A percentile compares a stretch with the other conserved stretches of the same genome.
Conservation (phyloP, 2,113 vertebrate species). For the Hepsetus odoe region DNA sequence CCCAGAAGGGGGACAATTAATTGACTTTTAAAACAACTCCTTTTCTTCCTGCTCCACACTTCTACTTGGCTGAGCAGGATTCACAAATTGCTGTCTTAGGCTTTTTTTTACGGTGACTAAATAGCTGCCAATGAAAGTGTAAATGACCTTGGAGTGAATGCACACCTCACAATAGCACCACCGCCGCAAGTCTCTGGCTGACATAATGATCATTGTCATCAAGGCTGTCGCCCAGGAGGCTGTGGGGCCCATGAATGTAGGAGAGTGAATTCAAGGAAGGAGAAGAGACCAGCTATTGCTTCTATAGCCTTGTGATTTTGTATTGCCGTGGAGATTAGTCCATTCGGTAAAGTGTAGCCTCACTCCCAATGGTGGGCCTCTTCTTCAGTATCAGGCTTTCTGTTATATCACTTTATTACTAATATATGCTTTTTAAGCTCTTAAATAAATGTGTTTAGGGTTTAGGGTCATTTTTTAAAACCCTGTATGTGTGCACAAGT, state of each 20-base stretch:
- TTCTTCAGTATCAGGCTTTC: slow-evolving; percentile 5
- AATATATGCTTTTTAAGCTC: too few species aligned
- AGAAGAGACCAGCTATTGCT: background rate
- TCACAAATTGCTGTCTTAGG: slow-evolving; percentile 82
- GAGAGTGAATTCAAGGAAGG: slow-evolving; percentile 29
- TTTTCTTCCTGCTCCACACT: slow-evolving; percentile 67
- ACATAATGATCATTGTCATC: slow-evolving; percentile 74
- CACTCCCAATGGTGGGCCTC: background rate
- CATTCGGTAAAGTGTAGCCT: slow-evolving; percentile 24
- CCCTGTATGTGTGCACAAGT: too few species aligned
- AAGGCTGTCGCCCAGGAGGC: slow-evolving; percentile 65
- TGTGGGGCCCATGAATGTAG: slow-evolving; percentile 60
- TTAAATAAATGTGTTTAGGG: too few species aligned
- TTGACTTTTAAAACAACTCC: slow-evolving; percentile 78
- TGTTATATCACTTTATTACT: too few species aligned
- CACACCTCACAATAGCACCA: slow-evolving; percentile 65
- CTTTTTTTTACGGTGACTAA: slow-evolving; percentile 78
- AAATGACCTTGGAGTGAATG: slow-evolving; percentile 76
- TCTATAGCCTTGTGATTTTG: slow-evolving; percentile 1
- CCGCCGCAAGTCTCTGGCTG: slow-evolving; percentile 63
- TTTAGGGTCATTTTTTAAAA: too few species aligned
- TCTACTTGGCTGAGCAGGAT: slow-evolving; percentile 74
- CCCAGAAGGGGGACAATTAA: slow-evolving; percentile 72
- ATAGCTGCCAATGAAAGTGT: slow-evolving; percentile 80
- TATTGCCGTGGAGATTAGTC: slow-evolving; percentile 17